Evolutionary conservation across 2,113 vertebrate species (phyloP).

Genomic region (Mesembrinibis cayennensis): DNA sequence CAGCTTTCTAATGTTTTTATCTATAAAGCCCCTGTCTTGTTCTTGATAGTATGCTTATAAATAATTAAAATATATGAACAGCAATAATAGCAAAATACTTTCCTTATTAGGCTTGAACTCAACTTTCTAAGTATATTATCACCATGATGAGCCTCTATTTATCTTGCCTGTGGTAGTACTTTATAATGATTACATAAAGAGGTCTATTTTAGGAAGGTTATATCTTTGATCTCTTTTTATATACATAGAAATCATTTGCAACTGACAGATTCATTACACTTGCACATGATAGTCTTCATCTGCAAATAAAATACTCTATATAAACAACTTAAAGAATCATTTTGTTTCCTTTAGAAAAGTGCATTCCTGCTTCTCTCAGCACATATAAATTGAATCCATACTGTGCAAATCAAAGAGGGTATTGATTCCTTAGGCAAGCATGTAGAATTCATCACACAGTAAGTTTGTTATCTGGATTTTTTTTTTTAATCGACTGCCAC

Average conservation of each 20-base stretch:
- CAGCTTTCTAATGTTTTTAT: background rate
- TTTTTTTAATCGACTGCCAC: background rate
- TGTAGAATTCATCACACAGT: background rate
- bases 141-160: slow-evolving; percentile 6
- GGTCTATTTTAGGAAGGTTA: background rate
- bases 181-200: slow-evolving; percentile 24
- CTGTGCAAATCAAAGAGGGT: slow-evolving; percentile 31
- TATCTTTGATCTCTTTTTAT: slow-evolving; percentile 30
- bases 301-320: slow-evolving; percentile 14
- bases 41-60: background rate
- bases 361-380: slow-evolving; percentile 7
- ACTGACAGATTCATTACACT: slow-evolving; percentile 9
- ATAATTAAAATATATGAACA: slow-evolving; percentile 7
- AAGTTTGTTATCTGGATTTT: background rate
- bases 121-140: slow-evolving; percentile 1
- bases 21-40: background rate
- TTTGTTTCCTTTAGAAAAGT: slow-evolving; percentile 6
- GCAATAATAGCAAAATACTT: slow-evolving; percentile 18
- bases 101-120: slow-evolving; percentile 12
- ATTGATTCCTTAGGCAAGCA: slow-evolving; percentile 28
- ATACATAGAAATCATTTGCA: slow-evolving; percentile 10
- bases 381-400: slow-evolving; percentile 22
- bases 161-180: background rate
- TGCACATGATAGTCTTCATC: background rate
- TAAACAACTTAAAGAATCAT: background rate